These are phyloP conservation scores for Pseudonaja textilis DNA, from an alignment of 2,113 vertebrate genomes.

Conservation along the genomic window DNA sequence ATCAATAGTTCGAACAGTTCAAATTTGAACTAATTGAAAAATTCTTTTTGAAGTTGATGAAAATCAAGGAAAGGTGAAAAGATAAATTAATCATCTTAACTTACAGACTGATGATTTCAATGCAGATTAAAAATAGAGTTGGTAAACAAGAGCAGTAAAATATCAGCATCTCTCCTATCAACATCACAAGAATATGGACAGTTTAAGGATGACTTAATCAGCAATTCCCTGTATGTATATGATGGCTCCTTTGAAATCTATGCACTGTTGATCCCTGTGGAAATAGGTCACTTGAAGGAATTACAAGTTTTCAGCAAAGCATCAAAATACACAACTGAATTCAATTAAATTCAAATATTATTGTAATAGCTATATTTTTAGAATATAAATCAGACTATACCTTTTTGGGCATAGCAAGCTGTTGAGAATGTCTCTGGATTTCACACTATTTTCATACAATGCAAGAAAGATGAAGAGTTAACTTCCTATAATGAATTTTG, in stretches of 20 bases:
- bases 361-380: background rate
- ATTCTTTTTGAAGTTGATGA: background rate
- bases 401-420: background rate
- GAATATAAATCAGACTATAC: background rate
- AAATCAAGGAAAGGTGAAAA: background rate
- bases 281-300: background rate
- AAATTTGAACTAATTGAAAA: background rate
- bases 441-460: background rate
- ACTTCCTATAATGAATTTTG: background rate
- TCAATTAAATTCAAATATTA: background rate
- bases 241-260: background rate
- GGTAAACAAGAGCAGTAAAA: background rate
- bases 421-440: background rate
- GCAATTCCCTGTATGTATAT: background rate
- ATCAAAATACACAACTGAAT: background rate
- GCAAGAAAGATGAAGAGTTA: background rate
- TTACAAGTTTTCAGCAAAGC: background rate
- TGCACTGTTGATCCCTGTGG: background rate
- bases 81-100: background rate
- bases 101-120: background rate
- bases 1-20: background rate
- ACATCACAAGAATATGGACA: background rate
- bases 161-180: background rate
- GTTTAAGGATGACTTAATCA: conserved; percentile 2
- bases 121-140: conserved; percentile 6